phyloP scores from a whole-genome alignment of 2,797 vertebrate species.

The Sebastes taczanowskii region DNA sequence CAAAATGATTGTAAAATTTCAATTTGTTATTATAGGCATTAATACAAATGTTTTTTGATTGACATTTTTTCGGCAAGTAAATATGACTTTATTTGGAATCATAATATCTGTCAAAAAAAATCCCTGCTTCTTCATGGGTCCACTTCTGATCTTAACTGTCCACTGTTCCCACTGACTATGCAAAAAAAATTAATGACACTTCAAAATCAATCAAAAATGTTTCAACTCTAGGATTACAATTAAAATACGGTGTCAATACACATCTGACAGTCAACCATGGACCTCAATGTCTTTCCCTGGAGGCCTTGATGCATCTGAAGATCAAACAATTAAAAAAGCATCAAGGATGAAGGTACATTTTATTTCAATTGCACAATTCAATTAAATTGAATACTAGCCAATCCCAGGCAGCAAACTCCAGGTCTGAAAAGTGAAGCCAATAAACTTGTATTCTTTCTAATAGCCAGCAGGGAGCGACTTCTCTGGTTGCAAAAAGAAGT shows the following conservation, averaged over 20 bases:
- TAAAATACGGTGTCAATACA: not conserved
- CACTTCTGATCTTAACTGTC: not conserved
- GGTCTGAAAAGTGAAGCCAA: too few relatives aligned
- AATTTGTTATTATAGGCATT: not conserved
- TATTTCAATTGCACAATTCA: not conserved
- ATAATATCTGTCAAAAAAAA: too few relatives aligned
- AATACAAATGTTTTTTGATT: not conserved
- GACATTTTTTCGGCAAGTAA: not conserved
- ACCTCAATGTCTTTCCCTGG: not conserved
- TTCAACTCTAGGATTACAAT: not conserved
- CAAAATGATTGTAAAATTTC: not conserved
- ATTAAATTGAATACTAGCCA: not conserved
- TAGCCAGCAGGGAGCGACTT: too few relatives aligned
- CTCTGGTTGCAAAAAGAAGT: too few relatives aligned
- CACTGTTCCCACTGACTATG: too few relatives aligned
- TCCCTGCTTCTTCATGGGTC: too few relatives aligned
- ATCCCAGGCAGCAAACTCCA: rapidly evolving
- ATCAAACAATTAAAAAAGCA: too few relatives aligned
- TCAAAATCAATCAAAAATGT: not conserved
- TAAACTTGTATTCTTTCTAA: too few relatives aligned
- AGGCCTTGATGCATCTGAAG: not conserved
- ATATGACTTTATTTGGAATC: not conserved
- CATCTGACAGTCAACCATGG: not conserved
- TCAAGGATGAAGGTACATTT: too few relatives aligned
- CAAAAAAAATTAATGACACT: too few relatives aligned